Evolutionary conservation across 2,888 invertebrate species (phyloP).

Genomic region (Patella pellucida): DNA sequence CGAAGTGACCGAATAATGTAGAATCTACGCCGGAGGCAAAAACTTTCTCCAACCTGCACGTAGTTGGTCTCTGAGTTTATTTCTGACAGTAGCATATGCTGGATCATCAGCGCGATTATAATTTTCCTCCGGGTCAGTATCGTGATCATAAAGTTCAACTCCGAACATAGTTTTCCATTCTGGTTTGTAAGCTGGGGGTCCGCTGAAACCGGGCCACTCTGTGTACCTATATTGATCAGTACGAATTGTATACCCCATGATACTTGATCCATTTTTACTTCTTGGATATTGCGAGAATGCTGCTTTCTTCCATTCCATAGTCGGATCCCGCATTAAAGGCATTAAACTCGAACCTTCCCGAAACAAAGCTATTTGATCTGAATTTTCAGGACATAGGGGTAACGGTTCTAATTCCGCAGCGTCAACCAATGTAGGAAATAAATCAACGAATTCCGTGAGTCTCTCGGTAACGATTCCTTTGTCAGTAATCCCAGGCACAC

Average conservation of each 20-base stretch:
- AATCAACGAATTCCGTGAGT: slow-evolving; percentile 52
- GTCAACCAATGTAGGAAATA: slow-evolving; percentile 53
- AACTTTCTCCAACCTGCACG: background rate
- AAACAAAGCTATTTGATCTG: slow-evolving; percentile 36
- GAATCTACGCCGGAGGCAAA: no score
- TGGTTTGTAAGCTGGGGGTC: slow-evolving; percentile 29
- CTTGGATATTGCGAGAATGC: slow-evolving; percentile 49
- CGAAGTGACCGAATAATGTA: no score
- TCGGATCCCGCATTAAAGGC: slow-evolving; percentile 37
- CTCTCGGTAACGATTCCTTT: slow-evolving; percentile 40
- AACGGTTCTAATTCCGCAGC: slow-evolving; percentile 42
- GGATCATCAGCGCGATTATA: slow-evolving; percentile 36
- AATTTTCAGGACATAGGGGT: slow-evolving; percentile 41
- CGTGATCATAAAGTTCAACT: slow-evolving; percentile 41
- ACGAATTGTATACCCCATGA: slow-evolving; percentile 50
- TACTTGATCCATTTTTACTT: slow-evolving; percentile 14
- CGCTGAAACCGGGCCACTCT: slow-evolving; percentile 45
- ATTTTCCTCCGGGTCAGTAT: slow-evolving; percentile 42
- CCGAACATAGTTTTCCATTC: slow-evolving; percentile 34
- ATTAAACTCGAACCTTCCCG: slow-evolving; percentile 47
- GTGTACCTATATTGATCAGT: slow-evolving; percentile 49
- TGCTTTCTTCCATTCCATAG: slow-evolving; percentile 30
- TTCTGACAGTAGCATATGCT: slow-evolving; percentile 59
- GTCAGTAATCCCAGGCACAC: slow-evolving; percentile 51
- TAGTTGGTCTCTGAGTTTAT: slow-evolving; percentile 13